Percentiles rank a stretch among this genome's conserved stretches.
Conservation (phyloP, 2,888 invertebrate species). For the Spilosoma lubricipeda region DNA sequence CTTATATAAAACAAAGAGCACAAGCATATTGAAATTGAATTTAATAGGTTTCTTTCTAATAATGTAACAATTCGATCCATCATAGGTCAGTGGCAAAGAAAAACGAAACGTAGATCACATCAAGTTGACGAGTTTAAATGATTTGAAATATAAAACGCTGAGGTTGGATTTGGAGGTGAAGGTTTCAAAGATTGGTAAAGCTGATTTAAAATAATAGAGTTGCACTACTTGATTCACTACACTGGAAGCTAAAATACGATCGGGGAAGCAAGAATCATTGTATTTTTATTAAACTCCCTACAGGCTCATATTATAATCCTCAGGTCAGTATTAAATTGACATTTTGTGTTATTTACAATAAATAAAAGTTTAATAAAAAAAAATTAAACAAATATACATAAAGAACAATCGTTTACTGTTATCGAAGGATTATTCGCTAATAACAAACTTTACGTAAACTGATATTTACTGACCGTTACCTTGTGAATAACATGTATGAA, state of each 20-base stretch:
- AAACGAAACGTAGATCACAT: background rate
- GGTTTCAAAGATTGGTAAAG: background rate
- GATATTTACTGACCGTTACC: background rate
- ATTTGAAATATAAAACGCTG: background rate
- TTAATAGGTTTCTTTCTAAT: background rate
- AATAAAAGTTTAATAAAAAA: background rate
- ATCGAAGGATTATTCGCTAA: background rate
- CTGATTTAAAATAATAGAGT: background rate
- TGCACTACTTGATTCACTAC: background rate
- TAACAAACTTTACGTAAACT: background rate
- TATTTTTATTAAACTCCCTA: background rate
- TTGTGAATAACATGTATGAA: background rate
- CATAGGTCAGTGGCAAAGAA: background rate
- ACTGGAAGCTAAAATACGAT: too few relatives aligned
- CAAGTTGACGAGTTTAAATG: background rate
- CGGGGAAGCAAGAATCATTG: background rate
- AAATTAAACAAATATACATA: background rate
- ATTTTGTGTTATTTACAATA: too few relatives aligned
- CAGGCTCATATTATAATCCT: background rate
- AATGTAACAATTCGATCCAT: background rate
- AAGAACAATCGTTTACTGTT: background rate
- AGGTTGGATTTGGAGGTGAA: background rate
- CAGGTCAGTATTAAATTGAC: too few relatives aligned
- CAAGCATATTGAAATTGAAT: background rate
- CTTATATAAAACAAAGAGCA: background rate